phyloP scores from a whole-genome alignment of 2,888 invertebrate species.

The Pemphredon lugubris region DNA sequence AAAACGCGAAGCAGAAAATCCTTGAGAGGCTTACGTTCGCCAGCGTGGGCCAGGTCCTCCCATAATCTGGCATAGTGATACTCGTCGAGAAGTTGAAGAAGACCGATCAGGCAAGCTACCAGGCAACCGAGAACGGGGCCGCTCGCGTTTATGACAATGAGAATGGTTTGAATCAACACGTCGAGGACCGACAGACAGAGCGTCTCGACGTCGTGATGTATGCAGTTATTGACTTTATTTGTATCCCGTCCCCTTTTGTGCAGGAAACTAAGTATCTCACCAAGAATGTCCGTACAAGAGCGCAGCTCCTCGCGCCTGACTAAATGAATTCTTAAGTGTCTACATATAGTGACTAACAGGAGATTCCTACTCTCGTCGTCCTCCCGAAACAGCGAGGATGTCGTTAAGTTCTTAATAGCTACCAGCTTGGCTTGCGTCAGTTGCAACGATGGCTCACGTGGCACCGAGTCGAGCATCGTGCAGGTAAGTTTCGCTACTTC shows the following conservation, averaged over 20 bases:
- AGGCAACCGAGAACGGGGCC: slow-evolving; percentile 89
- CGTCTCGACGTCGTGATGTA: slow-evolving; percentile 91
- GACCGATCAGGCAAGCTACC: slow-evolving; percentile 92
- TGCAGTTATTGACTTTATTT: slow-evolving; percentile 84
- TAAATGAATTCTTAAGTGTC: slow-evolving; percentile 92
- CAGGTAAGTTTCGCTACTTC: slow-evolving; percentile 91
- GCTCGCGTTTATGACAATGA: slow-evolving; percentile 90
- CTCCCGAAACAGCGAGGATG: slow-evolving; percentile 86
- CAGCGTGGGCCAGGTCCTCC: slow-evolving; percentile 87
- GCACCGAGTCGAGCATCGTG: slow-evolving; percentile 89
- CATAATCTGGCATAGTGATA: slow-evolving; percentile 93
- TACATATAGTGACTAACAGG: slow-evolving; percentile 91
- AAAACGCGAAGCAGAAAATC: slow-evolving; percentile 93
- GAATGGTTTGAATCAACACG: slow-evolving; percentile 92
- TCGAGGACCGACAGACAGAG: slow-evolving; percentile 91
- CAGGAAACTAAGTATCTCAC: slow-evolving; percentile 89
- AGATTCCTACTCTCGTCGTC: slow-evolving; percentile 92
- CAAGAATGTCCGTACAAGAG: slow-evolving; percentile 92
- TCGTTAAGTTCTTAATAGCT: slow-evolving; percentile 91
- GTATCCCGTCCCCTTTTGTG: slow-evolving; percentile 83
- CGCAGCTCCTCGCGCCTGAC: slow-evolving; percentile 91
- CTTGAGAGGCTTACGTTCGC: slow-evolving; percentile 90
- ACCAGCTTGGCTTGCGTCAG: slow-evolving; percentile 91
- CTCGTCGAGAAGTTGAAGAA: slow-evolving; percentile 92
- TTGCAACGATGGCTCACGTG: slow-evolving; percentile 86